Conservation (phyloP, 2,888 invertebrate species). For the Eupeodes luniger region DNA sequence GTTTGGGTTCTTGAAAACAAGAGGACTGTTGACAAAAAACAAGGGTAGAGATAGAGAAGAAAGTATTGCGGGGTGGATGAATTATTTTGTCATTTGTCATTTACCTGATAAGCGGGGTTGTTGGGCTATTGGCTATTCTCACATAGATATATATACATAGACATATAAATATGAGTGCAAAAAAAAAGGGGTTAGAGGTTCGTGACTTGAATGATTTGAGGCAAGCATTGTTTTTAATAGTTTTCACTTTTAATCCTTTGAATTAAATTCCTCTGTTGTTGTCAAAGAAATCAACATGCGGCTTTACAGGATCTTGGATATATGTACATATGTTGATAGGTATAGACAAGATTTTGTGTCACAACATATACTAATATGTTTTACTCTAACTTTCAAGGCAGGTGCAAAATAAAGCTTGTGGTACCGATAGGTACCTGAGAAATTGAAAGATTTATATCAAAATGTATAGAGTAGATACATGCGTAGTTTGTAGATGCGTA, state of each 20-base stretch:
- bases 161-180: not conserved
- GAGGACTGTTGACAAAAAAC: not conserved
- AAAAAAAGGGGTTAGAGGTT: slow-evolving; percentile 7
- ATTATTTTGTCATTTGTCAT: slow-evolving; percentile 42
- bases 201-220: slow-evolving; percentile 28
- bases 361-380: not conserved
- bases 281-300: slow-evolving; percentile 10
- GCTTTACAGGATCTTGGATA: not conserved
- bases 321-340: not conserved
- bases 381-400: not conserved
- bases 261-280: not conserved
- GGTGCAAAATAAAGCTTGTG: not conserved
- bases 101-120: slow-evolving; percentile 20
- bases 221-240: slow-evolving; percentile 6
- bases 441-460: not conserved
- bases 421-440: not conserved
- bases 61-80: slow-evolving; percentile 3
- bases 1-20: slow-evolving; percentile 62
- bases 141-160: not conserved
- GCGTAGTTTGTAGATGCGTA: slow-evolving; percentile 25
- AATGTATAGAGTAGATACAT: slow-evolving; percentile 2
- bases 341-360: not conserved
- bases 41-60: not conserved
- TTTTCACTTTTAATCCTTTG: slow-evolving; percentile 6
- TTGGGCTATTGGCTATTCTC: not conserved